phyloP scores from a whole-genome alignment of 2,797 vertebrate species.

The Enoplosus armatus region DNA sequence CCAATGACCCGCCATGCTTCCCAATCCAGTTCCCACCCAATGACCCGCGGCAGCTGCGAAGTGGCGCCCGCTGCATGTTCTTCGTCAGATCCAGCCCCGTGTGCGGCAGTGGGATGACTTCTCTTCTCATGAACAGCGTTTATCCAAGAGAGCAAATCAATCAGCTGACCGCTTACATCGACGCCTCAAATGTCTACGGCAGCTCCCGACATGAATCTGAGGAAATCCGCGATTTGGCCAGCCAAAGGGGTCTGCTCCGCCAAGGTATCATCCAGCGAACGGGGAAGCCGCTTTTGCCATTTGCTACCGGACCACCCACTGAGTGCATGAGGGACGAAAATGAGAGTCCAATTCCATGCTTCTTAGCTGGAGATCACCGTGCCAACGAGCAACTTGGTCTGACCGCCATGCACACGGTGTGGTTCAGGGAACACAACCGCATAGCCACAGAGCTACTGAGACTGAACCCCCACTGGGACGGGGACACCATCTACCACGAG shows the following conservation, averaged over 20 bases:
- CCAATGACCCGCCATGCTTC: slow-evolving; percentile 96
- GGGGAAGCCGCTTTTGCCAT: slow-evolving; percentile 95
- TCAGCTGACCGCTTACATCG: slow-evolving; percentile 96
- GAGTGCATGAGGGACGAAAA: slow-evolving; percentile 98
- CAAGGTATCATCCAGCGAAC: slow-evolving; percentile 97
- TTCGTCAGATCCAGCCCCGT: slow-evolving; percentile 97
- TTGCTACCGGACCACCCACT: slow-evolving; percentile 95
- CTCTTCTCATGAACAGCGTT: slow-evolving; percentile 98
- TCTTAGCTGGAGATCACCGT: slow-evolving; percentile 96
- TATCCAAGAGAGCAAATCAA: slow-evolving; percentile 98
- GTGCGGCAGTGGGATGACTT: slow-evolving; percentile 98
- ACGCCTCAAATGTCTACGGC: slow-evolving; percentile 97
- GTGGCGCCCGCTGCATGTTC: slow-evolving; percentile 96
- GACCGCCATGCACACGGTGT: slow-evolving; percentile 97
- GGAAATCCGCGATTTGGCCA: slow-evolving; percentile 93
- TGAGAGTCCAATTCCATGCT: slow-evolving; percentile 98
- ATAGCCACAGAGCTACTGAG: slow-evolving; percentile 92
- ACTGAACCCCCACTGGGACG: slow-evolving; percentile 98
- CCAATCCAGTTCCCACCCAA: slow-evolving; percentile 94
- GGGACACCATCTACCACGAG: slow-evolving; percentile 98
- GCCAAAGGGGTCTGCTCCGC: slow-evolving; percentile 94
- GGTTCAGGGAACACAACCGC: slow-evolving; percentile 98
- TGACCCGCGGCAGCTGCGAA: slow-evolving; percentile 89
- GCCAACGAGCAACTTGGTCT: slow-evolving; percentile 97
- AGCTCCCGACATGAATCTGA: slow-evolving; percentile 93